Evolutionary conservation across 1,140 invertebrate species (phyloP), one percentile per base, ranked within the genome.

Genomic region (Pantala flavescens): DNA sequence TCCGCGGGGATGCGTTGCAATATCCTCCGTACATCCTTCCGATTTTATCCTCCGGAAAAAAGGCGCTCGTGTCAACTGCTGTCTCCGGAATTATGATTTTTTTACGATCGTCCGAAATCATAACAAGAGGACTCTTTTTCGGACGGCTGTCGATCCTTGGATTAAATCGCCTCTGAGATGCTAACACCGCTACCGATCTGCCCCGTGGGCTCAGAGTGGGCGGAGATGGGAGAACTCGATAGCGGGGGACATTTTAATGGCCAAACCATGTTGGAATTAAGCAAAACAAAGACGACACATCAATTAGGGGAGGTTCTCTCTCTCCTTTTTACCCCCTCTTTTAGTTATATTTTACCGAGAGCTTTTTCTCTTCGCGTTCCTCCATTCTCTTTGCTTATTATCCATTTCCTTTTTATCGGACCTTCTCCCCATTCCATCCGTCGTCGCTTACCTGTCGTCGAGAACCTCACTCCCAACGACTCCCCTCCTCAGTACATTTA

Each of bases 181-280:
- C 12, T 63, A 63, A 63, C 49, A 63, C 3, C 5, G 49, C 49
- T 63, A 63, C 49, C 12, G 49, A 63, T 63, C 3, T 63, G 16
- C 49, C 49, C 49, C 5, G 14, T 14, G 49, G 49, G 49, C 3
- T 63, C 12, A 21, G 16, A 16, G 49, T 7, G n/a, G 12, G 78
- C 78, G 81, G 82, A 84, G 82, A 84, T 84, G 81, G 82, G 81
- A 81, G 81, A 81, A 80, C 80, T 81, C 82, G 84, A 83, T 84
- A 85, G 79, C 82, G 80, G 79, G 81, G 83, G 83, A 85, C 84
- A 82, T 83, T 85, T 85, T 86, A 86, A 86, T 85, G 85, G 85
- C 83, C 82, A 84, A 86, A 86, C 82, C 84, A 84, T 86, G 85
- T 85, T 85, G 83, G 84, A 86, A 85, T 85, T 85, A 84, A 86